Conservation (phyloP, 2,888 invertebrate species). For the Drosophila affinis region DNA sequence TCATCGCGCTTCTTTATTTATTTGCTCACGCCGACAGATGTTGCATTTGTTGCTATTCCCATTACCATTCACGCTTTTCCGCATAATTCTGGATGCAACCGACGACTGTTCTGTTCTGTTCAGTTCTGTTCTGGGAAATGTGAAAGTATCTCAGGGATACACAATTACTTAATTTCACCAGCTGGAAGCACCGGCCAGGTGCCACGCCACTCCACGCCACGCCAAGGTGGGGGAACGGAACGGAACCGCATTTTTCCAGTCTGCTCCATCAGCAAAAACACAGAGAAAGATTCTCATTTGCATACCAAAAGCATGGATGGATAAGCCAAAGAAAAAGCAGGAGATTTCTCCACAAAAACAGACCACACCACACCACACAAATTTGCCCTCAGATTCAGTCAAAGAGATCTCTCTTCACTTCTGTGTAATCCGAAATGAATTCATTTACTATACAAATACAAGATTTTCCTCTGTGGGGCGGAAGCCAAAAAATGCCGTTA, state of each 20-base stretch:
- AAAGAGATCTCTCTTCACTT: constrained; percentile 32
- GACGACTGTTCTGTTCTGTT: background rate
- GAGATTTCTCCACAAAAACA: constrained; percentile 16
- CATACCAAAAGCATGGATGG: constrained; percentile 38
- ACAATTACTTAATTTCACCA: constrained; percentile 47
- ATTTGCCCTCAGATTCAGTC: background rate
- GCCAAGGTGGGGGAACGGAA: background rate
- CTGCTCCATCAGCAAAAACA: constrained; percentile 48
- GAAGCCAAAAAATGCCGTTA: constrained; percentile 53
- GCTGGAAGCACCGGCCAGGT: constrained; percentile 39
- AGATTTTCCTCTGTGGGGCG: constrained; percentile 36
- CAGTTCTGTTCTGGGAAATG: constrained; percentile 55
- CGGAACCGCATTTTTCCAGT: constrained; percentile 15
- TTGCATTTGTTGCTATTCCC: constrained; percentile 30
- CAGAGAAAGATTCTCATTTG: constrained; percentile 46
- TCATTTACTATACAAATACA: constrained; percentile 53
- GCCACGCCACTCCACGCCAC: background rate
- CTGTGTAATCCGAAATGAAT: constrained; percentile 58
- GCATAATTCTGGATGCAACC: constrained; percentile 24
- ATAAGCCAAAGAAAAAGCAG: constrained; percentile 7
- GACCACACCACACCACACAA: background rate
- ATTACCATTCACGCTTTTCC: constrained; percentile 18
- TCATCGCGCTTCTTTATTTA: constrained; percentile 22
- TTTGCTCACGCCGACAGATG: constrained; percentile 60
- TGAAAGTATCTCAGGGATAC: constrained; percentile 10